Conservation (phyloP, 2,888 invertebrate species). For the Diachrysia chrysitis region DNA sequence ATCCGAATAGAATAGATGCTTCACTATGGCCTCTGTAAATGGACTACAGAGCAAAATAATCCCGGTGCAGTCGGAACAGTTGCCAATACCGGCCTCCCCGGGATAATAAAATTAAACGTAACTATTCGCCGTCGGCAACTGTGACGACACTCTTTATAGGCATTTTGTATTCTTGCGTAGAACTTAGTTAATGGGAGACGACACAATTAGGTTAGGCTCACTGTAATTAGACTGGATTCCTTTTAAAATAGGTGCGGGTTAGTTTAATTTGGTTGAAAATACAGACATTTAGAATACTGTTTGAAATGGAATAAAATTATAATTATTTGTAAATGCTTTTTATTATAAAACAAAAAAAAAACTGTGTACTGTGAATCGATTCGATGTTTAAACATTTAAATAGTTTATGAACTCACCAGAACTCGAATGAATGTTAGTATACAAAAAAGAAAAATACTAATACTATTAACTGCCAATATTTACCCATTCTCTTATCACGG, state of each 20-base stretch:
- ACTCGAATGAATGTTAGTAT: too few species aligned
- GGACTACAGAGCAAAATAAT: slow-evolving; percentile 50
- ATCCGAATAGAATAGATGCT: slow-evolving; percentile 27
- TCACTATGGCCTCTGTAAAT: slow-evolving; percentile 37
- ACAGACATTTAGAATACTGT: neutral
- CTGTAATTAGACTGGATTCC: slow-evolving; percentile 37
- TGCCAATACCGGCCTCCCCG: slow-evolving; percentile 52
- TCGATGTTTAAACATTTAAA: too few species aligned
- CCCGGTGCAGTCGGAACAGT: slow-evolving; percentile 30
- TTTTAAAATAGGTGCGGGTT: slow-evolving; percentile 23
- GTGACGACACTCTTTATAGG: slow-evolving; percentile 46
- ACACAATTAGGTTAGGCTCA: slow-evolving; percentile 41
- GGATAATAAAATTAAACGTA: slow-evolving; percentile 59
- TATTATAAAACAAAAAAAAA: too few species aligned
- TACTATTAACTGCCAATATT: too few species aligned
- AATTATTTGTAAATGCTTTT: neutral
- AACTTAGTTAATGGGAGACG: slow-evolving; percentile 39
- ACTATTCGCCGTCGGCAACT: slow-evolving; percentile 44
- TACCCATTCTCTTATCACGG: too few species aligned
- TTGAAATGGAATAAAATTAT: neutral
- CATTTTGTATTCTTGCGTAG: slow-evolving; percentile 53
- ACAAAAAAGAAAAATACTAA: neutral
- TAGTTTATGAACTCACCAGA: too few species aligned
- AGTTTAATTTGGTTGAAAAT: slow-evolving; percentile 14
- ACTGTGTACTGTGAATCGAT: too few species aligned